These are phyloP conservation scores for Sylvilagus bachmani DNA, from an alignment of 2,113 vertebrate genomes.

Conservation along the genomic window DNA sequence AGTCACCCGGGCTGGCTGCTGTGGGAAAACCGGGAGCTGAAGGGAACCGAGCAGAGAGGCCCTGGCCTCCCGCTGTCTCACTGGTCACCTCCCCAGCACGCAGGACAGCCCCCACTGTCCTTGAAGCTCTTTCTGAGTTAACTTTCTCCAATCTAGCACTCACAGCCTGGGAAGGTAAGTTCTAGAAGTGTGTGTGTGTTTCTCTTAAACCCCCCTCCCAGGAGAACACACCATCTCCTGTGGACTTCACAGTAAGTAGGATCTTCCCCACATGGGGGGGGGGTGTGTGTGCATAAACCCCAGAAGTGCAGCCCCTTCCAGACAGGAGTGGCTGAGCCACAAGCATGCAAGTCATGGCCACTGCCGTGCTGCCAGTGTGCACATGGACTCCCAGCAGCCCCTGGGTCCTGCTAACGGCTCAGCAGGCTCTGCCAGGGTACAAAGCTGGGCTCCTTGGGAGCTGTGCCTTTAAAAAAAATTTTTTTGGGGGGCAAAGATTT, in stretches of 20 bases:
- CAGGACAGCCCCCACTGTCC: not conserved
- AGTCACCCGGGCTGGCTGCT: no score
- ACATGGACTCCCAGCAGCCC: no score
- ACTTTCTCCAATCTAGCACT: not conserved
- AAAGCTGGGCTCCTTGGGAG: no score
- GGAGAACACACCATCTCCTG: no score
- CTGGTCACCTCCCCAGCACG: not conserved
- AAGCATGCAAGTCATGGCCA: not conserved
- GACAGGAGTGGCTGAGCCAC: not conserved
- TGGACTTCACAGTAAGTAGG: no score
- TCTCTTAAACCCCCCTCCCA: not conserved
- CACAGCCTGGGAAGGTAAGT: not conserved
- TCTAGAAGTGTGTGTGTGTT: not conserved
- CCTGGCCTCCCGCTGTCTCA: not conserved
- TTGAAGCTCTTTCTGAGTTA: not conserved
- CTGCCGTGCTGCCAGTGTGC: no score
- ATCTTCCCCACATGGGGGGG: not conserved
- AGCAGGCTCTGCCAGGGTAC: no score
- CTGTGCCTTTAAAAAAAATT: no score
- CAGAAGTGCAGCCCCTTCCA: not conserved
- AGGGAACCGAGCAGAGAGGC: no score
- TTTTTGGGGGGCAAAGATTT: no score
- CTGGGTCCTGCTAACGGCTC: no score
- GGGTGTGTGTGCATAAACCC: not conserved
- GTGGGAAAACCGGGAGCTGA: no score